phyloP scores from a whole-genome alignment of 1,140 invertebrate genomes.

The Melitaea cinxia region DNA sequence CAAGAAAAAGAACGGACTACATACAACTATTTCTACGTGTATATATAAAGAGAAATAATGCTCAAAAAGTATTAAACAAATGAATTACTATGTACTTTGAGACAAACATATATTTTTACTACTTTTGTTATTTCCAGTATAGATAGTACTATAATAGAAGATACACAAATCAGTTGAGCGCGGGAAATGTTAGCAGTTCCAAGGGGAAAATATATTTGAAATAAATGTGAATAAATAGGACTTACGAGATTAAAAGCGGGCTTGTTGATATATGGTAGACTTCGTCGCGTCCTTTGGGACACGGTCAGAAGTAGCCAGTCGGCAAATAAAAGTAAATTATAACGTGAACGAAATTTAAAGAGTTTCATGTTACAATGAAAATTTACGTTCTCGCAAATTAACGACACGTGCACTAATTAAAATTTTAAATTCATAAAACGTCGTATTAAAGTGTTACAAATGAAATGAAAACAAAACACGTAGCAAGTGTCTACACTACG shows the following conservation, averaged over 20 bases:
- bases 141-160: constrained; percentile 10
- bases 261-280: constrained; percentile 31
- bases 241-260: constrained; percentile 70
- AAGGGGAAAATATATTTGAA: constrained; percentile 68
- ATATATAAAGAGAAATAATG: not conserved
- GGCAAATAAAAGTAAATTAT: constrained; percentile 18
- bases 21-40: not conserved
- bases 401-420: too few relatives aligned
- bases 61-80: not conserved
- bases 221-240: constrained; percentile 77
- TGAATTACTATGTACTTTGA: not conserved
- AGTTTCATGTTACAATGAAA: not conserved
- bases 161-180: constrained; percentile 60
- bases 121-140: not conserved
- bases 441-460: too few relatives aligned
- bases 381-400: too few relatives aligned
- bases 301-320: constrained; percentile 7
- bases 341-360: constrained; percentile 8
- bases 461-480: not conserved
- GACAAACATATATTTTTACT: not conserved
- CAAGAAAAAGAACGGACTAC: not conserved
- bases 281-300: constrained; percentile 21
- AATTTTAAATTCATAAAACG: too few relatives aligned
- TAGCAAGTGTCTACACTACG: not conserved
- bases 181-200: constrained; percentile 66